phyloP scores from a whole-genome alignment of 2,888 invertebrate genomes.

The Julus scandinavius region DNA sequence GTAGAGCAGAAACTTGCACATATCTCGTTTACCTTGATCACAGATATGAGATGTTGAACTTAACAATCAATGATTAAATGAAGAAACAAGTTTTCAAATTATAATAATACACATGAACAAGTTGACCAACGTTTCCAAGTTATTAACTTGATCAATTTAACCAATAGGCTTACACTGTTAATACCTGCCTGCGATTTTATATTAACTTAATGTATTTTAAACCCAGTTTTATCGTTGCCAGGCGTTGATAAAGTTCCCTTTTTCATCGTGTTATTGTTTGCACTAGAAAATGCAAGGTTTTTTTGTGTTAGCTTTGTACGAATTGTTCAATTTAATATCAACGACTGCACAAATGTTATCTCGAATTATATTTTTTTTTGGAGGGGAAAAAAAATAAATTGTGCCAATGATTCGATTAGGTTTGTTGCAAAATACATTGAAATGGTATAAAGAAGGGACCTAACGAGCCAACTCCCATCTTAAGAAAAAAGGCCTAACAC shows the following conservation, averaged over 20 bases:
- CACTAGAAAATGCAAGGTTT: not conserved
- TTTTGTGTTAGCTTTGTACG: not conserved
- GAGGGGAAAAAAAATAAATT: not conserved
- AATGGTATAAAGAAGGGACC: not conserved
- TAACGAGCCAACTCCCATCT: not conserved
- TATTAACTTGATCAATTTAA: not conserved
- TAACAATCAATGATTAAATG: no score
- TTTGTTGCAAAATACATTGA: not conserved
- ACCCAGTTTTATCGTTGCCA: not conserved
- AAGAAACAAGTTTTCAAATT: no score
- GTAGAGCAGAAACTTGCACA: no score
- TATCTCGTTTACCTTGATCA: no score
- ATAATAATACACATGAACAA: no score
- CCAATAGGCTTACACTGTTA: not conserved
- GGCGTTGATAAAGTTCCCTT: not conserved
- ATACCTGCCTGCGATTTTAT: not conserved
- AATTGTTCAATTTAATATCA: not conserved
- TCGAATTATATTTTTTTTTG: not conserved
- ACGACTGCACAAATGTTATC: not conserved
- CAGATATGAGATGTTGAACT: no score
- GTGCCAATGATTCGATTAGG: not conserved
- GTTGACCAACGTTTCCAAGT: not conserved
- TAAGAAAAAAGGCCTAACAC: not conserved
- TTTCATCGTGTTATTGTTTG: not conserved
- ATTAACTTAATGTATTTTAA: not conserved